phyloP scores from a whole-genome alignment of 37 sponge, comb jelly and placozoan species.

The Haliclona indistincta region DNA sequence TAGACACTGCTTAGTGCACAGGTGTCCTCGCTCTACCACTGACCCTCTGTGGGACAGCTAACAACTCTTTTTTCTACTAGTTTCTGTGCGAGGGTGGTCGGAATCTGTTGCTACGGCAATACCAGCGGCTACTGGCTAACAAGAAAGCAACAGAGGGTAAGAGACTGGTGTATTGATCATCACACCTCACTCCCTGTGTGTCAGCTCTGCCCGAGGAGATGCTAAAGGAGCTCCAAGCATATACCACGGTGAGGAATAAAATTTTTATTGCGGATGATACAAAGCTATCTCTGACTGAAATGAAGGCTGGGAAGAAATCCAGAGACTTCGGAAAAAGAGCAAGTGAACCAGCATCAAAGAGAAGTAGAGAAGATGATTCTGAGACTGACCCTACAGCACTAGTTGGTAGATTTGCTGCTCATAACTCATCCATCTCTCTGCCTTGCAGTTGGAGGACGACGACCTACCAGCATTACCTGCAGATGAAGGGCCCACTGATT shows the following conservation, averaged over 20 bases:
- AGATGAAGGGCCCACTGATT: background rate
- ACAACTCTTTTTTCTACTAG: slow-evolving; percentile 12
- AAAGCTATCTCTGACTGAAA: background rate
- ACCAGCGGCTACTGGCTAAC: slow-evolving; percentile 21
- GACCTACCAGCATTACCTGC: background rate
- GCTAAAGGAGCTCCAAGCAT: background rate
- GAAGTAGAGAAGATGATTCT: background rate
- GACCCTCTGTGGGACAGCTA: too few relatives aligned
- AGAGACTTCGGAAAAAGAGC: background rate
- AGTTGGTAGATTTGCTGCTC: background rate
- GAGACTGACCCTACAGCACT: background rate
- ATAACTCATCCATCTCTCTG: background rate
- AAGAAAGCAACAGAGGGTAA: slow-evolving; percentile 5
- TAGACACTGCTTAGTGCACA: too few relatives aligned
- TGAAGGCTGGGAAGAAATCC: background rate
- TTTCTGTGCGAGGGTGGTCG: slow-evolving; percentile 58
- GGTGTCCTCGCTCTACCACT: too few relatives aligned
- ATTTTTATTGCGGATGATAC: too few relatives aligned
- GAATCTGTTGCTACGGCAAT: slow-evolving; percentile 45
- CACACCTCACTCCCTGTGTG: background rate
- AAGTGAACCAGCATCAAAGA: background rate
- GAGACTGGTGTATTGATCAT: too few relatives aligned
- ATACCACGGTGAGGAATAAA: background rate
- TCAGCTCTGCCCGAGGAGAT: slow-evolving; percentile 9
- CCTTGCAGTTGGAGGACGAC: background rate